Conservation (phyloP, 2,888 invertebrate genomes). For the Limnephilus lunatus region DNA sequence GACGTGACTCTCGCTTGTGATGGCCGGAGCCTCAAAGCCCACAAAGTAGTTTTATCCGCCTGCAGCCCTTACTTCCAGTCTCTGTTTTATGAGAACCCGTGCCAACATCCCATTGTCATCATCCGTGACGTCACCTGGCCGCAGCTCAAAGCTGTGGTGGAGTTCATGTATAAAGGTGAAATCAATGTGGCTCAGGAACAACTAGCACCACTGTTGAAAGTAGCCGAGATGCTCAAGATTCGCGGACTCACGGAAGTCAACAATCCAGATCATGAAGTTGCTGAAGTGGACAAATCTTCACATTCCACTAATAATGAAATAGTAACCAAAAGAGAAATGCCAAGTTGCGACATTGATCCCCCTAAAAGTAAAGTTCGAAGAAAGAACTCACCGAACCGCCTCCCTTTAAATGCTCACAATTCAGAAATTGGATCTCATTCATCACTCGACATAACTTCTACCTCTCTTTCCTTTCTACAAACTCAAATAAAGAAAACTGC, state of each 20-base stretch:
- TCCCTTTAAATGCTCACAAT: not conserved
- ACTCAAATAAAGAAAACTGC: constrained; percentile 36
- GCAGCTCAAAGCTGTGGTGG: constrained; percentile 92
- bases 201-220: constrained; percentile 51
- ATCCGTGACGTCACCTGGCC: constrained; percentile 87
- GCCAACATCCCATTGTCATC: constrained; percentile 95
- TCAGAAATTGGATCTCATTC: constrained; percentile 34
- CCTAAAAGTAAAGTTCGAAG: constrained; percentile 42
- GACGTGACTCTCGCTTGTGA: constrained; percentile 95
- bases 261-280: constrained; percentile 72
- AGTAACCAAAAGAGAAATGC: constrained; percentile 29
- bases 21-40: constrained; percentile 93
- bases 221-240: constrained; percentile 81
- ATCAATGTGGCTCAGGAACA: constrained; percentile 94
- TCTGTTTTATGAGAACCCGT: constrained; percentile 93
- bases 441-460: constrained; percentile 26
- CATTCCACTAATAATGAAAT: constrained; percentile 27
- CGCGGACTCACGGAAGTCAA: constrained; percentile 91
- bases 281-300: constrained; percentile 39
- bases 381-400: constrained; percentile 45
- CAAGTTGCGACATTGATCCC: constrained; percentile 23
- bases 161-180: constrained; percentile 97
- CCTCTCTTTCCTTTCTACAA: constrained; percentile 29
- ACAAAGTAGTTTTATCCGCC: constrained; percentile 95
- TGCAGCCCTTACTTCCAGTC: constrained; percentile 96